Conservation (phyloP, 1,140 invertebrate genomes). For the Sitophilus oryzae region DNA sequence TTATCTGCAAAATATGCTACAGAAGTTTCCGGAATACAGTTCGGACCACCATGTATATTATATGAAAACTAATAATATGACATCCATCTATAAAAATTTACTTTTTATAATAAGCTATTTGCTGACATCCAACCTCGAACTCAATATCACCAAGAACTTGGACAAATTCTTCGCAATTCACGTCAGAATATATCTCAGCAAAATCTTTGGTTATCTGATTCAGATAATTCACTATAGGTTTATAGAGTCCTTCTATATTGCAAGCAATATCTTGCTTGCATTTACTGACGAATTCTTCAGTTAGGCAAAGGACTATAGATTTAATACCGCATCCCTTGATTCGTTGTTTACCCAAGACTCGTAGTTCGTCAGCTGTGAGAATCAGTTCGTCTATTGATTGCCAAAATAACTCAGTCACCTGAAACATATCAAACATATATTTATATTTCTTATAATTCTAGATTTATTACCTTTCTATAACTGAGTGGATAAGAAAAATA, state of each 20-base stretch:
- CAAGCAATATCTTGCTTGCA: conserved; percentile 19
- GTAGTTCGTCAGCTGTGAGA: conserved; percentile 17
- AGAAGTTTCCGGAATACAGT: too few species aligned
- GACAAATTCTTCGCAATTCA: conserved; percentile 16
- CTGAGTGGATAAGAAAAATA: background rate
- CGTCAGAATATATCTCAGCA: conserved; percentile 22
- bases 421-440: conserved; percentile 1
- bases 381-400: conserved; percentile 28
- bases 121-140: conserved; percentile 30
- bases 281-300: conserved; percentile 29
- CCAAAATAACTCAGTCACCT: conserved; percentile 17
- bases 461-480: background rate
- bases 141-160: conserved; percentile 23
- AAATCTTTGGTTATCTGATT: conserved; percentile 23
- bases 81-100: conserved; percentile 6
- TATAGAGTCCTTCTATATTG: conserved; percentile 26
- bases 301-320: conserved; percentile 28
- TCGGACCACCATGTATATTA: too few species aligned
- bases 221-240: conserved; percentile 26
- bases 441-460: background rate
- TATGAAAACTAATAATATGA: background rate
- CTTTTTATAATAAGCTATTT: conserved; percentile 28
- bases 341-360: conserved; percentile 24
- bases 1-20: too few species aligned
- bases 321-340: conserved; percentile 28